Conservation (phyloP, 1,140 invertebrate genomes). For the Semibalanus balanoides region DNA sequence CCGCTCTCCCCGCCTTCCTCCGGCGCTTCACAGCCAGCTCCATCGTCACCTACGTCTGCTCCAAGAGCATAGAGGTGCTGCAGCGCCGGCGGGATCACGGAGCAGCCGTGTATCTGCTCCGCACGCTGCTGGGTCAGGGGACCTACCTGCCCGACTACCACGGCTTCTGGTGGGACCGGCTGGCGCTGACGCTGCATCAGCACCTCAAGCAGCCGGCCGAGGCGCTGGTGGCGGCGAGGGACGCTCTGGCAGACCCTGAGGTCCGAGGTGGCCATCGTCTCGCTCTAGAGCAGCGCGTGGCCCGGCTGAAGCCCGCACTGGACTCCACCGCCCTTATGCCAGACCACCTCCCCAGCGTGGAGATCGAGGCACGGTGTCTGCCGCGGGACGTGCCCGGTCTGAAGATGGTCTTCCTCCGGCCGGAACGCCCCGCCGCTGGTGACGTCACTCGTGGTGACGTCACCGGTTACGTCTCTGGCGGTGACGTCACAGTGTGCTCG, state of each 20-base stretch:
- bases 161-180: slow-evolving; percentile 39
- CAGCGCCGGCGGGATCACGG: slow-evolving; percentile 34
- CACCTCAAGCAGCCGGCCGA: slow-evolving; percentile 36
- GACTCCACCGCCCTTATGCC: not conserved
- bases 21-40: slow-evolving; percentile 34
- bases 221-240: slow-evolving; percentile 28
- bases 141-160: slow-evolving; percentile 31
- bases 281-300: slow-evolving; percentile 22
- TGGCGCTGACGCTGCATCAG: slow-evolving; percentile 36
- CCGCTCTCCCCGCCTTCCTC: slow-evolving; percentile 31
- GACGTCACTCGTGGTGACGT: not conserved
- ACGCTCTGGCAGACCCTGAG: slow-evolving; percentile 29
- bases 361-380: slow-evolving; percentile 12
- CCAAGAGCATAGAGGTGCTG: slow-evolving; percentile 33
- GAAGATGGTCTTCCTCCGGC: slow-evolving; percentile 24
- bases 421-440: slow-evolving; percentile 5
- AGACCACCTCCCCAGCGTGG: not conserved
- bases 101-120: slow-evolving; percentile 33
- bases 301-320: not conserved
- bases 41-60: slow-evolving; percentile 31
- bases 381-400: slow-evolving; percentile 22
- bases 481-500: slow-evolving; percentile 24
- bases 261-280: slow-evolving; percentile 31
- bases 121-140: slow-evolving; percentile 31
- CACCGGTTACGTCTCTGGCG: slow-evolving; percentile 10